These are phyloP conservation scores for Gonatopus flavifemur DNA, from an alignment of 1,140 invertebrate species.

Conservation along the genomic window DNA sequence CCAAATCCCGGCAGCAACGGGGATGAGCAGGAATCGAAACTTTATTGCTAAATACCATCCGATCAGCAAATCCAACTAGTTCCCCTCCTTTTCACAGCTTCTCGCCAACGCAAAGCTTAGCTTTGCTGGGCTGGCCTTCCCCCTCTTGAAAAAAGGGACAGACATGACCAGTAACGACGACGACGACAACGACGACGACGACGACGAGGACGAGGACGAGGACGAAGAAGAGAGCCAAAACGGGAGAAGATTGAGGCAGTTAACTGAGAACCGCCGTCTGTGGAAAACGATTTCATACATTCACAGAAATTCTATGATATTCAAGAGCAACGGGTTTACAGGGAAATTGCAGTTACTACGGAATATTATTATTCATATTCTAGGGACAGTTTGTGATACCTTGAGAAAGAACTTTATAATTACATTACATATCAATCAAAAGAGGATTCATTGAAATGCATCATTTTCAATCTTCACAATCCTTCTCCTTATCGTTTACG, in stretches of 20 bases:
- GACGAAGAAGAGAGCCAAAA: background rate
- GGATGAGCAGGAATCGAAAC: constrained; percentile 48
- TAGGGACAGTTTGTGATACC: too few species aligned
- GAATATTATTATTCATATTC: too few species aligned
- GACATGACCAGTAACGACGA: background rate
- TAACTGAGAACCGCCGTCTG: constrained; percentile 1
- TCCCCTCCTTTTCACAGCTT: constrained; percentile 11
- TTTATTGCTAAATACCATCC: constrained; percentile 59
- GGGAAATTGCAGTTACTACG: too few species aligned
- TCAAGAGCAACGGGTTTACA: too few species aligned
- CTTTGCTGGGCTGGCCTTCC: background rate
- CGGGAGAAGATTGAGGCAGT: constrained; percentile 19
- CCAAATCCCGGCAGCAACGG: constrained; percentile 5
- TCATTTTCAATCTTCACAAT: too few species aligned
- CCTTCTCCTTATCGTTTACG: too few species aligned
- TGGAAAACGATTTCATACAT: too few species aligned
- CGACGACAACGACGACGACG: background rate
- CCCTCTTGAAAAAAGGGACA: constrained; percentile 4
- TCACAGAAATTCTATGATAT: too few species aligned
- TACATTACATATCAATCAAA: too few species aligned
- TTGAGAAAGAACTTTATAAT: too few species aligned
- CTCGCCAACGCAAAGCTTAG: too few species aligned
- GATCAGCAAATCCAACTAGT: constrained; percentile 53
- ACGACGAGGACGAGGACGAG: background rate
- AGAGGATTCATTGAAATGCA: too few species aligned